Evolutionary conservation across 2,888 invertebrate species (phyloP).

Genomic region (Idaea dimidiata): DNA sequence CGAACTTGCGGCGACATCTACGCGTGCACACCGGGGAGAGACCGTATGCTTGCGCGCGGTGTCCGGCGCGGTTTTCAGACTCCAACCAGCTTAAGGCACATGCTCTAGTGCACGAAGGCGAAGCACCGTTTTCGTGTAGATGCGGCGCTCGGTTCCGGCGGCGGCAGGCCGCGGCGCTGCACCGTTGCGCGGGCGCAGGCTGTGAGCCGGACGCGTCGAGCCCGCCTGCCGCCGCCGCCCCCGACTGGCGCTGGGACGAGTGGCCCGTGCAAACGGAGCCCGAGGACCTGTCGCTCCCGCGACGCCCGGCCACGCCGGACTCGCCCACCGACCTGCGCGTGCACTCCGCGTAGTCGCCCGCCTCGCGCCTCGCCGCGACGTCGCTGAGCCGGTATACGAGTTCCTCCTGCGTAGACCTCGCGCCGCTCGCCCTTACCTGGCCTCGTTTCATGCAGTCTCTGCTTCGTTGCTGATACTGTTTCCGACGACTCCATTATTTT

Average conservation of each 20-base stretch:
- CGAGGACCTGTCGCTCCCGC: conserved; percentile 90
- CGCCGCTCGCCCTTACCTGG: conserved; percentile 50
- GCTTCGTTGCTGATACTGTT: conserved; percentile 30
- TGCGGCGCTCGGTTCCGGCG: conserved; percentile 91
- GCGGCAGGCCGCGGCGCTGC: conserved; percentile 92
- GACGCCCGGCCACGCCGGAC: conserved; percentile 73
- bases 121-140: conserved; percentile 92
- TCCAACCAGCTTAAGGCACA: conserved; percentile 96
- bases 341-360: conserved; percentile 70
- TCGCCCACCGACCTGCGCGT: conserved; percentile 76
- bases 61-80: conserved; percentile 93
- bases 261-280: conserved; percentile 94
- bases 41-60: conserved; percentile 93
- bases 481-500: conserved; percentile 29
- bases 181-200: conserved; percentile 85
- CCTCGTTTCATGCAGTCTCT: conserved; percentile 34
- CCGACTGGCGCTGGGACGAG: conserved; percentile 75
- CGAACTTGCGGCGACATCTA: conserved; percentile 92
- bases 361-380: conserved; percentile 42
- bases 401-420: conserved; percentile 83
- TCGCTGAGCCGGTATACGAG: conserved; percentile 86
- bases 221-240: conserved; percentile 66
- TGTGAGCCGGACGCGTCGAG: conserved; percentile 67
- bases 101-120: conserved; percentile 92
- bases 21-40: conserved; percentile 95